A percentile compares a stretch with the other conserved stretches of the same genome.
Conservation (phyloP, 2,113 vertebrate genomes). For the Myotis yumanensis region DNA sequence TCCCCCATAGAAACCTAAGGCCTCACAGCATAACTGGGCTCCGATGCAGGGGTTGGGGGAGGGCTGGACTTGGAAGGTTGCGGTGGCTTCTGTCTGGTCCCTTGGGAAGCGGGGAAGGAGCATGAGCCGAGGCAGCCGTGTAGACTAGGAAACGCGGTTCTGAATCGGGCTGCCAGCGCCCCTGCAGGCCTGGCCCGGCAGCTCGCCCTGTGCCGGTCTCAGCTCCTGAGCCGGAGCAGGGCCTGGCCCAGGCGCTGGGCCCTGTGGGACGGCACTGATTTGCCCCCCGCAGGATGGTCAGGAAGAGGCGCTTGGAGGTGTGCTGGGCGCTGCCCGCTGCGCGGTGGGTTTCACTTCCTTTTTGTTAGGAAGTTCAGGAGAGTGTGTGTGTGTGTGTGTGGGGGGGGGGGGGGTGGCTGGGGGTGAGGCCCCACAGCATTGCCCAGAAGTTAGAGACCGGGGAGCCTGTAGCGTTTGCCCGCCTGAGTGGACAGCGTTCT, state of each 20-base stretch:
- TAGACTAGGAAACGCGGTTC: background rate
- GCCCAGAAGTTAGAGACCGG: background rate
- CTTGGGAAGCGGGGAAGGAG: background rate
- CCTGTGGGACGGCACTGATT: background rate
- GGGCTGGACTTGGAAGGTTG: background rate
- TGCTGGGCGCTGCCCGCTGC: background rate
- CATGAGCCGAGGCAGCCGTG: background rate
- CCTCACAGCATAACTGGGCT: background rate
- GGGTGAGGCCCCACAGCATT: no score
- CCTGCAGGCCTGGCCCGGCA: background rate
- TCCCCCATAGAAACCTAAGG: background rate
- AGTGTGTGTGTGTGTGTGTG: background rate
- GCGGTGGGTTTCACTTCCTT: background rate
- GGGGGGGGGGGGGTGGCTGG: background rate
- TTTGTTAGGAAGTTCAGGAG: slow-evolving; percentile 44
- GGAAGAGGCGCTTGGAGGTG: background rate
- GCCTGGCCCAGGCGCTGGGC: background rate
- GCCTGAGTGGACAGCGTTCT: rapidly evolving
- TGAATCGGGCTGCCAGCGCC: background rate
- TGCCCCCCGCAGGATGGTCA: background rate
- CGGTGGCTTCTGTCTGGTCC: background rate
- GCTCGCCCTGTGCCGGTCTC: background rate
- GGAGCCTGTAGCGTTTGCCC: background rate
- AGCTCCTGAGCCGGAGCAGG: background rate
- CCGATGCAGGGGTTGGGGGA: background rate